Evolutionary conservation across 1,140 invertebrate genomes (phyloP).

Genomic region (Galendromus occidentalis): DNA sequence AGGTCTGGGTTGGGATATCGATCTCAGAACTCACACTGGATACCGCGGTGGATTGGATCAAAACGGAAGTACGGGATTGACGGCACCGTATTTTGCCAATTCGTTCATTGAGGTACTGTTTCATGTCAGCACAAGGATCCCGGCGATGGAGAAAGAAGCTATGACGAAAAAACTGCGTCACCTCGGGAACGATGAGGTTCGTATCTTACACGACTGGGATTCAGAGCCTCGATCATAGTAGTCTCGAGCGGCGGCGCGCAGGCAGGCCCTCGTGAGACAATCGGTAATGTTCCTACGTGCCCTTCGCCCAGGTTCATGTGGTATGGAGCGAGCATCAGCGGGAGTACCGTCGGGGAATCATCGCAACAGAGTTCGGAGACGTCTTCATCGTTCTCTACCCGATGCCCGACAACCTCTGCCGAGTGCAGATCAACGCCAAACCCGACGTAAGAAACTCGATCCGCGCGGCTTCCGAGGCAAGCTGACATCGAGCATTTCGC

Average conservation of each 20-base stretch:
- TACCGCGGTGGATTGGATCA: constrained; percentile 84
- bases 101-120: constrained; percentile 73
- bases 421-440: constrained; percentile 63
- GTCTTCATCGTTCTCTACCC: constrained; percentile 94
- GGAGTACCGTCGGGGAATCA: constrained; percentile 85
- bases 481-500: not conserved
- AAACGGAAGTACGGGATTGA: constrained; percentile 70
- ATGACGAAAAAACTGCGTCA: constrained; percentile 82
- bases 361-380: constrained; percentile 98
- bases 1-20: constrained; percentile 32
- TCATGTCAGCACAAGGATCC: constrained; percentile 96
- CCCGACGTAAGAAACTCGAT: constrained; percentile 42
- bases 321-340: constrained; percentile 94
- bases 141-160: constrained; percentile 39
- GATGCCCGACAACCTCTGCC: constrained; percentile 48
- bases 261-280: too few species aligned
- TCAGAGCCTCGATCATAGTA: too few species aligned
- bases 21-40: constrained; percentile 80
- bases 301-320: constrained; percentile 46
- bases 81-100: constrained; percentile 81
- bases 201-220: too few species aligned
- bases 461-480: constrained; percentile 8
- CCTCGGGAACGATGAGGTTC: constrained; percentile 84
- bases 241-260: too few species aligned
- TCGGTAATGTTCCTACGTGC: not conserved